phyloP scores from a whole-genome alignment of 2,888 invertebrate species.

The Eupithecia pulchellata region DNA sequence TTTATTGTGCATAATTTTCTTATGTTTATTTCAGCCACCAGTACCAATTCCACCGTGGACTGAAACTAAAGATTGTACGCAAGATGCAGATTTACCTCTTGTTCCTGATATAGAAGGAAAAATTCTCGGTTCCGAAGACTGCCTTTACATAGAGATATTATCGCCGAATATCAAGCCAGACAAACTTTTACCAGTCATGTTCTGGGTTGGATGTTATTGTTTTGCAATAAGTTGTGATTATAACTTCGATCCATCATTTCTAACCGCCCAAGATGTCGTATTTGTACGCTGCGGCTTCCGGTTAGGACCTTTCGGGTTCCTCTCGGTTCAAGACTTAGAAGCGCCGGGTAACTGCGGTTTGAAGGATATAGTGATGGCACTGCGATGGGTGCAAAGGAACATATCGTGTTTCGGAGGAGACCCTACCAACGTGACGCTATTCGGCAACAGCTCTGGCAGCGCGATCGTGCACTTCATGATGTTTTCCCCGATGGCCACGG shows the following conservation, averaged over 20 bases:
- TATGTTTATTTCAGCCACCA: constrained; percentile 68
- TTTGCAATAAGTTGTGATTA: constrained; percentile 63
- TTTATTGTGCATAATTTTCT: not conserved
- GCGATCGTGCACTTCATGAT: constrained; percentile 78
- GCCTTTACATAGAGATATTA: constrained; percentile 74
- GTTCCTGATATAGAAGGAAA: constrained; percentile 34
- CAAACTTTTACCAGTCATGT: constrained; percentile 78
- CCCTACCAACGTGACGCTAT: constrained; percentile 77
- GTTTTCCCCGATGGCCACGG: constrained; percentile 78
- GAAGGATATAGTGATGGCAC: constrained; percentile 76
- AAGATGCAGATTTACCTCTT: constrained; percentile 58
- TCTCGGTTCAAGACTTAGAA: constrained; percentile 71
- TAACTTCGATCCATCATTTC: constrained; percentile 67
- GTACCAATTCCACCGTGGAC: constrained; percentile 62
- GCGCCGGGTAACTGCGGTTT: constrained; percentile 80
- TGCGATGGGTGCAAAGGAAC: constrained; percentile 78
- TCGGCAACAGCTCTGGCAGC: constrained; percentile 78
- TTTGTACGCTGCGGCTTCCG: constrained; percentile 77
- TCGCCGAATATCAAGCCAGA: constrained; percentile 64
- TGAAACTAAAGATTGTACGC: constrained; percentile 65
- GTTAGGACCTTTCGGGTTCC: constrained; percentile 78
- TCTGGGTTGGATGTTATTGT: constrained; percentile 77
- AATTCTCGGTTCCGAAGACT: constrained; percentile 72
- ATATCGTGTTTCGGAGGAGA: constrained; percentile 77
- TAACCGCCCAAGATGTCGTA: constrained; percentile 67